phyloP scores from a whole-genome alignment of 2,888 invertebrate genomes.

The Labia minor region DNA sequence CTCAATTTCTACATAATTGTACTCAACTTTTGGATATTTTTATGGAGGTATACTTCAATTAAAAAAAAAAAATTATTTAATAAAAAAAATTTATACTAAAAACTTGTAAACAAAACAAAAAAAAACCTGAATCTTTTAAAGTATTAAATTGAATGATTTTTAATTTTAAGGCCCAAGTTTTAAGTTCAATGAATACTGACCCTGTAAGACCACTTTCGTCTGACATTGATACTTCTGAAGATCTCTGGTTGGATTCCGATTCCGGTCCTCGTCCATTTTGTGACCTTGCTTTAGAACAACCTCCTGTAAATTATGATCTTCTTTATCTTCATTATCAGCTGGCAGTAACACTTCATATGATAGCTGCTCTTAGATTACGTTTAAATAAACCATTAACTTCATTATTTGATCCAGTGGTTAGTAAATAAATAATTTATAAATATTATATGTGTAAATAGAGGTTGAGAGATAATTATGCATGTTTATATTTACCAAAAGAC shows the following conservation, averaged over 20 bases:
- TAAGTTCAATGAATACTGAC: background rate
- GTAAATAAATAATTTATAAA: constrained; percentile 23
- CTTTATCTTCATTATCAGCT: constrained; percentile 72
- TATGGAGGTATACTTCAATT: constrained; percentile 43
- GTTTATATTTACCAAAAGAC: constrained; percentile 15
- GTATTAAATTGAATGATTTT: too few relatives aligned
- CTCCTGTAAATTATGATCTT: constrained; percentile 60
- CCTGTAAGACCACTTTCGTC: background rate
- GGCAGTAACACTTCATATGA: constrained; percentile 62
- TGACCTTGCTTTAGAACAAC: constrained; percentile 66
- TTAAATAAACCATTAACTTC: constrained; percentile 55
- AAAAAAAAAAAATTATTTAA: background rate
- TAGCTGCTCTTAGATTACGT: constrained; percentile 66
- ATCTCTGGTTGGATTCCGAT: constrained; percentile 50
- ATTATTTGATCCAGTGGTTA: constrained; percentile 64
- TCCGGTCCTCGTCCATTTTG: constrained; percentile 54
- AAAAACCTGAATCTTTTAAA: constrained; percentile 33
- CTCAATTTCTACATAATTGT: constrained; percentile 36
- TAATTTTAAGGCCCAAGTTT: background rate
- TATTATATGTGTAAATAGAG: too few relatives aligned
- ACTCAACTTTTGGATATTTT: constrained; percentile 45
- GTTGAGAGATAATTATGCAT: background rate
- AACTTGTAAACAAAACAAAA: constrained; percentile 34
- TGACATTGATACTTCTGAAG: constrained; percentile 43
- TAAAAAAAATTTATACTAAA: constrained; percentile 29